These are phyloP conservation scores for Garra rufa DNA, from an alignment of 2,113 vertebrate species.

Conservation along the genomic window DNA sequence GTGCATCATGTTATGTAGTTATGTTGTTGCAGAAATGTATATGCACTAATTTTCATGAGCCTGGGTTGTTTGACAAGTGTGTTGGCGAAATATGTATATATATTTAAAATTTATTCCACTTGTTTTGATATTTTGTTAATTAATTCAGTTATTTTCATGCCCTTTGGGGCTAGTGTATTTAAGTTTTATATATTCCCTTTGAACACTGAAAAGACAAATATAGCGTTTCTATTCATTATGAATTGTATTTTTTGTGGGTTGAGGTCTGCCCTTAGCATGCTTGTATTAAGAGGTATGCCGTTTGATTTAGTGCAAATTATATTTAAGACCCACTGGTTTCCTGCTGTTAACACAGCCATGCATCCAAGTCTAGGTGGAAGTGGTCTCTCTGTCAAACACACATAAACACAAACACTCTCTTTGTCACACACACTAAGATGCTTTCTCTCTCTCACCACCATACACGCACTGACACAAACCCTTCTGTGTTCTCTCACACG, in stretches of 20 bases:
- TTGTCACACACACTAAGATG: constrained; percentile 32
- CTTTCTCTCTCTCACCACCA: constrained; percentile 12
- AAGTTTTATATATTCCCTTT: neutral
- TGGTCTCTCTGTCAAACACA: constrained; percentile 53
- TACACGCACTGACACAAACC: constrained; percentile 57
- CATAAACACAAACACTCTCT: neutral
- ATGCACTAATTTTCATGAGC: too few species aligned
- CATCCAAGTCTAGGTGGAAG: constrained; percentile 64
- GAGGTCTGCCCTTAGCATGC: constrained; percentile 45
- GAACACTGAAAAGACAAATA: neutral
- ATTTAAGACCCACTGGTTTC: constrained; percentile 63
- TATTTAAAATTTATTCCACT: neutral
- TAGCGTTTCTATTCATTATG: too few species aligned
- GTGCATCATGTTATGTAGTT: too few species aligned
- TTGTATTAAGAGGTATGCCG: constrained; percentile 51
- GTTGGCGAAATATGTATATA: neutral
- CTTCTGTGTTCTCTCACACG: constrained; percentile 34
- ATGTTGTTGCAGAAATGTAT: too few species aligned
- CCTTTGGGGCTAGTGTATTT: neutral
- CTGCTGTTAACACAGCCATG: constrained; percentile 56
- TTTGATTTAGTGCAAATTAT: constrained; percentile 54
- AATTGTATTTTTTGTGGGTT: constrained; percentile 39
- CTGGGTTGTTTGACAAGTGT: neutral
- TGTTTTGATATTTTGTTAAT: neutral
- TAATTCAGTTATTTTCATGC: neutral